These are phyloP conservation scores for Xiphophorus hellerii DNA, from an alignment of 2,113 vertebrate species.

Conservation along the genomic window DNA sequence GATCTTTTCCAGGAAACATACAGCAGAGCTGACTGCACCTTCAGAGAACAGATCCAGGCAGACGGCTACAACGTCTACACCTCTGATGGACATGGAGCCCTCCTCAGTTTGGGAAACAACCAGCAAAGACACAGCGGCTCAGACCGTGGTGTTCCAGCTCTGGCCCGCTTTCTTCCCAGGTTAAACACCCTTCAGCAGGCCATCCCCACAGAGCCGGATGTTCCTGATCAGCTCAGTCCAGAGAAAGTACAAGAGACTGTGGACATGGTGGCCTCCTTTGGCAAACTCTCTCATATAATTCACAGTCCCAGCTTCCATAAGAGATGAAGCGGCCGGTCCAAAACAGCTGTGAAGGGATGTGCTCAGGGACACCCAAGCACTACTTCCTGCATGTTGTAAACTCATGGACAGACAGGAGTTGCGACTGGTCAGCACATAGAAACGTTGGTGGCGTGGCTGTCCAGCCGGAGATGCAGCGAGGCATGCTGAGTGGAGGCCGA, in stretches of 20 bases:
- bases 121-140: constrained; percentile 81
- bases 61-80: constrained; percentile 89
- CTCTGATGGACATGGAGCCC: constrained; percentile 81
- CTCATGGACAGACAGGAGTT: not conserved
- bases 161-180: constrained; percentile 92
- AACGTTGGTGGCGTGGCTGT: not conserved
- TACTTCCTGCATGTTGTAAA: not conserved
- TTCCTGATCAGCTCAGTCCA: constrained; percentile 7
- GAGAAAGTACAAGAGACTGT: constrained; percentile 43
- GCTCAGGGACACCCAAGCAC: not conserved
- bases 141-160: constrained; percentile 75
- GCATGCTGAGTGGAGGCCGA: constrained; percentile 9
- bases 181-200: constrained; percentile 74
- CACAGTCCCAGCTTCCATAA: constrained; percentile 91
- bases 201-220: constrained; percentile 2
- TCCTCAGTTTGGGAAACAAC: constrained; percentile 84
- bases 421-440: not conserved
- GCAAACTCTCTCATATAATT: constrained; percentile 83
- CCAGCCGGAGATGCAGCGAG: constrained; percentile 5
- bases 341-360: not conserved
- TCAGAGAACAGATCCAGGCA: constrained; percentile 87
- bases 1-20: constrained; percentile 78
- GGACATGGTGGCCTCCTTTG: constrained; percentile 88
- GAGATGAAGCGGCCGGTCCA: constrained; percentile 68
- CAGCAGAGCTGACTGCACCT: constrained; percentile 87